Conservation (phyloP, 2,888 invertebrate species). For the Entomobrya proxima region DNA sequence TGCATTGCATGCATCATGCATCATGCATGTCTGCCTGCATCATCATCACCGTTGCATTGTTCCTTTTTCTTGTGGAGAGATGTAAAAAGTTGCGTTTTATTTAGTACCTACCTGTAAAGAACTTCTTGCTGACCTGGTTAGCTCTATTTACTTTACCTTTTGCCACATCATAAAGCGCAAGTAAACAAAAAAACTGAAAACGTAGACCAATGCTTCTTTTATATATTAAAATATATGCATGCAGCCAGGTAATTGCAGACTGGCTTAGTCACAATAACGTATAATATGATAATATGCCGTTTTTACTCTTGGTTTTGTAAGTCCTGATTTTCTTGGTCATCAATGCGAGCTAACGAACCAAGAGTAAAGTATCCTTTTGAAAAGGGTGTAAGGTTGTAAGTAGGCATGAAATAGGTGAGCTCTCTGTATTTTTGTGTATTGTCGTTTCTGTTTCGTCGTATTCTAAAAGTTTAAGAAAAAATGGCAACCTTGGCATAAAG, state of each 20-base stretch:
- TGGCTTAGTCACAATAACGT: background rate
- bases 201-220: background rate
- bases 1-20: background rate
- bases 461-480: conserved; percentile 21
- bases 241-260: background rate
- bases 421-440: background rate
- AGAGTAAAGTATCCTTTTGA: background rate
- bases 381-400: background rate
- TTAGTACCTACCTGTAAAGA: conserved; percentile 29
- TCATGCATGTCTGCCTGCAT: conserved; percentile 3
- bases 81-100: background rate
- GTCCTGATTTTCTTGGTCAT: conserved; percentile 25
- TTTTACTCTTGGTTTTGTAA: background rate
- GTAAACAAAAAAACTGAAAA: conserved; percentile 39
- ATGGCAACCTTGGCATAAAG: conserved; percentile 5
- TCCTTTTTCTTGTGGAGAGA: conserved; percentile 31
- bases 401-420: no score
- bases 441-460: background rate
- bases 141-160: conserved; percentile 44
- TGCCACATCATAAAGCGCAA: background rate
- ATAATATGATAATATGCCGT: background rate
- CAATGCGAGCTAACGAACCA: background rate
- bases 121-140: conserved; percentile 52
- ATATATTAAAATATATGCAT: background rate
- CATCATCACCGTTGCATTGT: conserved; percentile 44